Percentiles rank a stretch among this genome's conserved stretches.
phyloP scores from a whole-genome alignment of 2,113 vertebrate species.

The Conger conger region DNA sequence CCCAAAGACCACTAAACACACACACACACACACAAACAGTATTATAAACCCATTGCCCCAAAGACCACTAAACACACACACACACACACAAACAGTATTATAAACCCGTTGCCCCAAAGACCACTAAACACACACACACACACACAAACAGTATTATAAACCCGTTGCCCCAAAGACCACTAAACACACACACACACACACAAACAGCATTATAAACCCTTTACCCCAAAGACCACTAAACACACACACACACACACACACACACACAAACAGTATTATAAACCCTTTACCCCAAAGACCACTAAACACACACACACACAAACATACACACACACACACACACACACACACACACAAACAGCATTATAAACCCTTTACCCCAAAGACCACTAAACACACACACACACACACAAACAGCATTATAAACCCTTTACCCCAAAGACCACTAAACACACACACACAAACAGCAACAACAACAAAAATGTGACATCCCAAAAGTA shows the following conservation, averaged over 20 bases:
- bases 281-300: slow-evolving; percentile 40
- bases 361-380: too few relatives aligned
- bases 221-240: slow-evolving; percentile 48
- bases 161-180: slow-evolving; percentile 46
- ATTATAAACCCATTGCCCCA: too few relatives aligned
- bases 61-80: slow-evolving; percentile 44
- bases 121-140: slow-evolving; percentile 41
- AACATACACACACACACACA: too few relatives aligned
- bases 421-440: too few relatives aligned
- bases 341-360: slow-evolving; percentile 23
- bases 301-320: slow-evolving; percentile 41
- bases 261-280: background rate
- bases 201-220: too few relatives aligned
- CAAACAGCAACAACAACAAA: background rate
- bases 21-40: background rate
- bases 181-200: slow-evolving; percentile 25
- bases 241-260: background rate
- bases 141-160: too few relatives aligned
- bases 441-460: slow-evolving; percentile 43
- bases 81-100: background rate
- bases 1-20: slow-evolving; percentile 46
- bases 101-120: slow-evolving; percentile 38
- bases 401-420: background rate
- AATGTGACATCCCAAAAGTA: too few relatives aligned
- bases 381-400: slow-evolving; percentile 45